phyloP scores from a whole-genome alignment of 2,113 vertebrate genomes.

The Mus spicilegus region DNA sequence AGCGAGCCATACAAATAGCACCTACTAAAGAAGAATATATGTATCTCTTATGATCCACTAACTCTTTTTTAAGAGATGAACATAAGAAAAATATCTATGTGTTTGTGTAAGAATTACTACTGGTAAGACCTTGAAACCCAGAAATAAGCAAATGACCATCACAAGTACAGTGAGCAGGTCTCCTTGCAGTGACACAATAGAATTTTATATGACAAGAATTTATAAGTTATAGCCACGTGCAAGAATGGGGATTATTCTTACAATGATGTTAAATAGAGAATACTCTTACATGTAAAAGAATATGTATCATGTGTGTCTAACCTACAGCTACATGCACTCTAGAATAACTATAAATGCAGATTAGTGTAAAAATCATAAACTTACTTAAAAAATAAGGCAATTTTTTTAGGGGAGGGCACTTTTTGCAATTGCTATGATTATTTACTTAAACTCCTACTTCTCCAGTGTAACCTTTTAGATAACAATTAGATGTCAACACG shows the following conservation, averaged over 20 bases:
- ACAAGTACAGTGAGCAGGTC: constrained; percentile 11
- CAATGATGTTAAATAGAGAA: not conserved
- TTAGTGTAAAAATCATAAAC: not conserved
- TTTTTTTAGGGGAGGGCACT: rapidly evolving
- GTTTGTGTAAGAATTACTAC: not conserved
- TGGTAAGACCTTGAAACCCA: not conserved
- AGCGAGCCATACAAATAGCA: not conserved
- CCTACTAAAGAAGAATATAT: not conserved
- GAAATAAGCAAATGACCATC: constrained; percentile 25
- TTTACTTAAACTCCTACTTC: not conserved
- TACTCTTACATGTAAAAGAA: not conserved
- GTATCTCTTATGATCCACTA: not conserved
- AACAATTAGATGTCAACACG: not conserved
- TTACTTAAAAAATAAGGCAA: not conserved
- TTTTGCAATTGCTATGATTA: not conserved
- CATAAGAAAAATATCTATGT: not conserved
- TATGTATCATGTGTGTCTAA: not conserved
- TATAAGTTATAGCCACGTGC: not conserved
- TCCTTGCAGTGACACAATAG: not conserved
- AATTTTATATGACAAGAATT: constrained; percentile 7
- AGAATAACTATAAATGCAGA: not conserved
- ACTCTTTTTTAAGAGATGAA: not conserved
- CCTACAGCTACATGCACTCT: not conserved
- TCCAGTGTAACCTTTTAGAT: not conserved
- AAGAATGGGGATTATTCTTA: not conserved